Conservation (phyloP, 2,888 invertebrate genomes). For the Craniophora ligustri region DNA sequence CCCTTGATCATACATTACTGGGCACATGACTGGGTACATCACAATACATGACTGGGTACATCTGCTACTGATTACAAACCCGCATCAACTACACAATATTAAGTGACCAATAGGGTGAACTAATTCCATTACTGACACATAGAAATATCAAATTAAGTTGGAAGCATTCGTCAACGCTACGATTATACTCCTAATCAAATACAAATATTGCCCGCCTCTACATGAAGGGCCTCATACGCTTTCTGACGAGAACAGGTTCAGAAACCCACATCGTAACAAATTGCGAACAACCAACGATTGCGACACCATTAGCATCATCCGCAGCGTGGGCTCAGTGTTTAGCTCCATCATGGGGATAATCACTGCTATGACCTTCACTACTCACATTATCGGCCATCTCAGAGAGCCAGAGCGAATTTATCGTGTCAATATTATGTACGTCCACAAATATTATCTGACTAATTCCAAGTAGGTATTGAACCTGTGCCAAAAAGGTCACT, state of each 20-base stretch:
- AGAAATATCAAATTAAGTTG: background rate
- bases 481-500: conserved; percentile 41
- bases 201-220: too few species aligned
- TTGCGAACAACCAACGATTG: conserved; percentile 11
- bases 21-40: too few species aligned
- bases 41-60: too few species aligned
- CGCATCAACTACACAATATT: background rate
- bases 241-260: background rate
- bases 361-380: background rate
- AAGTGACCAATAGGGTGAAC: background rate
- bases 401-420: background rate
- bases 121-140: background rate
- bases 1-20: too few species aligned
- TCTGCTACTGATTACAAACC: conserved; percentile 4
- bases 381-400: background rate
- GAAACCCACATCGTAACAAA: conserved; percentile 1
- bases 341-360: background rate
- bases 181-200: too few species aligned
- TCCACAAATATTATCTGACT: conserved; percentile 9
- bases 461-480: conserved; percentile 23
- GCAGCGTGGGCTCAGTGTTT: background rate
- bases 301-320: conserved; percentile 1
- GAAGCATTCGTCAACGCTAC: background rate
- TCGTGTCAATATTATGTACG: too few species aligned
- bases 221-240: conserved; percentile 17